Evolutionary conservation across 2,797 vertebrate species (phyloP).

Genomic region (Podarcis siculus): DNA sequence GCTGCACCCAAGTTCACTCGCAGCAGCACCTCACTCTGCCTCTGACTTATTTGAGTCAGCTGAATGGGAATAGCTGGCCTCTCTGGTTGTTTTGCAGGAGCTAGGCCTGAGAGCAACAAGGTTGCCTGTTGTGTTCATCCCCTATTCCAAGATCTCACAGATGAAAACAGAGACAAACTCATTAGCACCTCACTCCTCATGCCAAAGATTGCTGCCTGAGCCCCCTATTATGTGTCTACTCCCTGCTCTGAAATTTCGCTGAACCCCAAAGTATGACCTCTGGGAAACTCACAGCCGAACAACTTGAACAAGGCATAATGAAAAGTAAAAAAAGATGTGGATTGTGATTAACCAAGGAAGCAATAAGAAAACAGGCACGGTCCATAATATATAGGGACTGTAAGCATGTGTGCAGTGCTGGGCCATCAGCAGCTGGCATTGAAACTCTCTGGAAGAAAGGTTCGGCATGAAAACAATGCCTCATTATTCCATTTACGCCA

Average conservation of each 20-base stretch:
- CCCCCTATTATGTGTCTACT: background rate
- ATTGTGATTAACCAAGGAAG: background rate
- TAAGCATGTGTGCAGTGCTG: background rate
- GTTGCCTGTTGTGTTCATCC: background rate
- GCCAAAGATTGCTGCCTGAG: background rate
- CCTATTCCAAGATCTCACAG: background rate
- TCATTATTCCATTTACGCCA: background rate
- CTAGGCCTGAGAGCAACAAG: background rate
- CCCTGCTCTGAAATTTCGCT: background rate
- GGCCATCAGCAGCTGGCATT: background rate
- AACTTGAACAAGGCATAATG: background rate
- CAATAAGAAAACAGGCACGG: background rate
- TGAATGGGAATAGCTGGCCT: background rate
- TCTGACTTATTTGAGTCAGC: background rate
- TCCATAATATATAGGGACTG: background rate
- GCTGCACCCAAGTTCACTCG: no score
- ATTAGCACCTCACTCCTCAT: background rate
- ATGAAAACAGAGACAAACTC: background rate
- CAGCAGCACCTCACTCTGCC: background rate
- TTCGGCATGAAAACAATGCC: background rate
- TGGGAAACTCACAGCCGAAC: background rate
- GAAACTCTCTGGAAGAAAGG: constrained; percentile 22
- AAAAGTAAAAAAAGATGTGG: background rate
- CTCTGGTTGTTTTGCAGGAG: background rate
- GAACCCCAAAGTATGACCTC: background rate